Conservation (phyloP, 2,888 invertebrate genomes). For the Cryptops parisi region DNA sequence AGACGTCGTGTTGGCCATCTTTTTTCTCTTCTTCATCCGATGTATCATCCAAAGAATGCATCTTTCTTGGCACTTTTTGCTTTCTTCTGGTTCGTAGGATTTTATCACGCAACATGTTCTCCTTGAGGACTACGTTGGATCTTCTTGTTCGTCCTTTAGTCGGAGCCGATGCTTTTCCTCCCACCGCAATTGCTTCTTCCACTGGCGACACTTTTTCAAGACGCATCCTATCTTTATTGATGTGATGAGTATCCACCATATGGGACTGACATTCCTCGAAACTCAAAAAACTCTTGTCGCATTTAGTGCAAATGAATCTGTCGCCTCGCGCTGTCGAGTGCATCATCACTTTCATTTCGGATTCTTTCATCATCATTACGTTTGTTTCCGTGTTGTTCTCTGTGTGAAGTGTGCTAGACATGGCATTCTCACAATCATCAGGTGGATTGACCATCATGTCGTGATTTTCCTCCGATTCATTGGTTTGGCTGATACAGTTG, state of each 20-base stretch:
- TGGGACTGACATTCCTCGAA: constrained; percentile 30
- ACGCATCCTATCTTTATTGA: constrained; percentile 1
- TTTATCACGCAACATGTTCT: not conserved
- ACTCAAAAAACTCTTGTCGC: constrained; percentile 27
- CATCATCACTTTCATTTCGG: not conserved
- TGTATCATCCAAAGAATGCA: constrained; percentile 1
- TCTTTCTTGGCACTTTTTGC: constrained; percentile 12
- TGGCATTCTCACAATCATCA: not conserved
- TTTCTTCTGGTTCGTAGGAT: constrained; percentile 1
- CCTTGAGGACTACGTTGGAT: not conserved
- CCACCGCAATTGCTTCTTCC: not conserved
- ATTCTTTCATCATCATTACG: too few relatives aligned
- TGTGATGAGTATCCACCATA: constrained; percentile 25
- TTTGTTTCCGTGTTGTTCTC: not conserved
- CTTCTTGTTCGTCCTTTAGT: not conserved
- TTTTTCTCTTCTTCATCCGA: constrained; percentile 1
- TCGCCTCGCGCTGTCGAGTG: constrained; percentile 1
- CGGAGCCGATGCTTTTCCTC: not conserved
- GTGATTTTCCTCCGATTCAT: not conserved
- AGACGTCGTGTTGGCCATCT: not conserved
- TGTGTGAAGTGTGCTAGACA: not conserved
- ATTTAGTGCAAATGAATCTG: constrained; percentile 29
- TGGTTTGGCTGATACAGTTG: not conserved
- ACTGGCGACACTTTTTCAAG: not conserved
- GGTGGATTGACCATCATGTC: not conserved